These are phyloP conservation scores for Caenorhabditis sinica DNA, from an alignment of 2,888 invertebrate genomes.

Conservation along the genomic window DNA sequence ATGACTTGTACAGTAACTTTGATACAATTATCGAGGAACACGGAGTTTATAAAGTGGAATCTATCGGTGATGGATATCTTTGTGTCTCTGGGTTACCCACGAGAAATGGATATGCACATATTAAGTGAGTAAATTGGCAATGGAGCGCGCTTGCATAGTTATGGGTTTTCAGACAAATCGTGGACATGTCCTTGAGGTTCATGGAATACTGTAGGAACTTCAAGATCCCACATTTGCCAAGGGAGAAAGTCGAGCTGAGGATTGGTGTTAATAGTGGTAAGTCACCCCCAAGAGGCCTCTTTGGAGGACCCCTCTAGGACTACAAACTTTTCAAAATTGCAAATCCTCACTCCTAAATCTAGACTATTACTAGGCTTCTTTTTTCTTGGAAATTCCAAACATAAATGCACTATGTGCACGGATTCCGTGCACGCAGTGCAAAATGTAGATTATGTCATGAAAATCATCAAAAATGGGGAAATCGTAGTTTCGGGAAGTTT, in stretches of 20 bases:
- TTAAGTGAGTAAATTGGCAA: conserved; percentile 23
- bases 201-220: conserved; percentile 71
- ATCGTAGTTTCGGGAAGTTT: too few relatives aligned
- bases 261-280: conserved; percentile 80
- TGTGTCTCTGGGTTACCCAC: conserved; percentile 80
- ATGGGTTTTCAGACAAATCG: conserved; percentile 69
- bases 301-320: too few relatives aligned
- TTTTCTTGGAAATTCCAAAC: neutral
- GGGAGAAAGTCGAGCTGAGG: conserved; percentile 77
- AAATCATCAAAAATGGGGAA: too few relatives aligned
- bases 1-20: conserved; percentile 78
- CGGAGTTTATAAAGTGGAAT: conserved; percentile 81
- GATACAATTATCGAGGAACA: conserved; percentile 79
- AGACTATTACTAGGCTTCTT: conserved; percentile 3
- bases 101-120: conserved; percentile 76
- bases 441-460: too few relatives aligned
- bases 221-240: conserved; percentile 78
- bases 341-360: neutral
- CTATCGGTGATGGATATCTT: conserved; percentile 82
- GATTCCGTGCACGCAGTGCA: too few relatives aligned
- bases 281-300: too few relatives aligned
- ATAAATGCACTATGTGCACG: too few relatives aligned
- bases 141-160: neutral
- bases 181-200: conserved; percentile 76
- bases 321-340: neutral